These are phyloP conservation scores for Cistogaster globosa DNA, from an alignment of 2,888 invertebrate species.

Conservation along the genomic window DNA sequence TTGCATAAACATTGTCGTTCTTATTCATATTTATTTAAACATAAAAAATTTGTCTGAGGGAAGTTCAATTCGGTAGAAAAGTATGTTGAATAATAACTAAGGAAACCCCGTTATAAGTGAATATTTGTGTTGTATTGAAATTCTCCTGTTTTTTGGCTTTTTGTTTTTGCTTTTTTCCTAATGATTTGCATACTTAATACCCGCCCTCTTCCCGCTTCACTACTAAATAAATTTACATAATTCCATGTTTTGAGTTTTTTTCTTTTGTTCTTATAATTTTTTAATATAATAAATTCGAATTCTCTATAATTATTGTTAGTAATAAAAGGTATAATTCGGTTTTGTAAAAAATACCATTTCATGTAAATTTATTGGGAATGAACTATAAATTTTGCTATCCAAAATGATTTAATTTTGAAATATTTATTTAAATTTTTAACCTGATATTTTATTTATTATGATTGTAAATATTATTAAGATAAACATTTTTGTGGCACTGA, in stretches of 20 bases:
- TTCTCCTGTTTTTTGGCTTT: slow-evolving; percentile 18
- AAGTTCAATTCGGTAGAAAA: slow-evolving; percentile 24
- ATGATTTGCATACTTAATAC: slow-evolving; percentile 47
- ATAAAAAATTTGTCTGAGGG: background rate
- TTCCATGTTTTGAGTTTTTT: slow-evolving; percentile 17
- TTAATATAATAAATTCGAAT: slow-evolving; percentile 13
- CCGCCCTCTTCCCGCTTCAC: background rate
- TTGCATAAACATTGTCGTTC: slow-evolving; percentile 59
- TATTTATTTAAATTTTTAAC: too few species aligned
- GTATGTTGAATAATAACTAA: slow-evolving; percentile 9
- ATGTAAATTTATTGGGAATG: background rate
- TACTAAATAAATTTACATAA: slow-evolving; percentile 56
- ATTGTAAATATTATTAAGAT: too few species aligned
- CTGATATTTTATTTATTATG: too few species aligned
- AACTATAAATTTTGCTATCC: background rate
- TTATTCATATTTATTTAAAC: slow-evolving; percentile 25
- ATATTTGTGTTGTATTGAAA: slow-evolving; percentile 21
- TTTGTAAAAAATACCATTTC: background rate
- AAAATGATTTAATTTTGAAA: background rate
- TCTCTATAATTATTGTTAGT: slow-evolving; percentile 18
- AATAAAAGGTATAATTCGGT: background rate
- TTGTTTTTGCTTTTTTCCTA: slow-evolving; percentile 17
- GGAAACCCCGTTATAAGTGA: slow-evolving; percentile 15
- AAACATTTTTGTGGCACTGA: too few species aligned
- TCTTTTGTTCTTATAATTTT: slow-evolving; percentile 9